These are phyloP conservation scores for Terrapene triunguis DNA, from an alignment of 2,113 vertebrate genomes.

Conservation along the genomic window DNA sequence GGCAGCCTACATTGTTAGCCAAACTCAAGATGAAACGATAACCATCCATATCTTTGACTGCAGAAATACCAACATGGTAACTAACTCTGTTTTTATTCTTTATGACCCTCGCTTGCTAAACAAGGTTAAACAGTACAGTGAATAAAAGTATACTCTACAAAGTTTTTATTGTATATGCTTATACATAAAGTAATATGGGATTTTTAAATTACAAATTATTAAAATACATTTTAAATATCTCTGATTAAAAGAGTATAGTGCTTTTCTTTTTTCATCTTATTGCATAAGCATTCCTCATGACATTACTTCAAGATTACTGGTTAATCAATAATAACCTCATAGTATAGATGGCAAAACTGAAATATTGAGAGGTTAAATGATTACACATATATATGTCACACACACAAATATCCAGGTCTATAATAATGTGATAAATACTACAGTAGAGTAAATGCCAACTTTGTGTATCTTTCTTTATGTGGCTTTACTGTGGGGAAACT, in stretches of 20 bases:
- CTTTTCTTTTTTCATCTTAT: background rate
- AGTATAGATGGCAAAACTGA: background rate
- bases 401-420: background rate
- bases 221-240: background rate
- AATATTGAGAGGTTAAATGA: background rate
- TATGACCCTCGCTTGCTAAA: background rate
- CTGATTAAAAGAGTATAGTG: rapidly evolving
- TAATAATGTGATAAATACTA: background rate
- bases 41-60: slow-evolving; percentile 89
- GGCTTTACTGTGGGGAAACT: background rate
- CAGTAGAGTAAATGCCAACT: background rate
- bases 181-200: background rate
- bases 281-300: background rate
- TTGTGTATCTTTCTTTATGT: background rate
- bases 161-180: background rate
- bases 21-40: slow-evolving; percentile 88
- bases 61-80: slow-evolving; percentile 82
- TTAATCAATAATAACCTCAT: background rate
- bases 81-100: slow-evolving; percentile 9
- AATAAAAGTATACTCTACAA: background rate
- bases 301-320: background rate
- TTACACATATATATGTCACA: background rate
- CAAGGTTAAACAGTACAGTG: background rate
- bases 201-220: background rate
- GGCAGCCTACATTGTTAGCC: slow-evolving; percentile 89